Evolutionary conservation across 2,888 invertebrate species (phyloP).

Genomic region (Minunthozetes semirufus): DNA sequence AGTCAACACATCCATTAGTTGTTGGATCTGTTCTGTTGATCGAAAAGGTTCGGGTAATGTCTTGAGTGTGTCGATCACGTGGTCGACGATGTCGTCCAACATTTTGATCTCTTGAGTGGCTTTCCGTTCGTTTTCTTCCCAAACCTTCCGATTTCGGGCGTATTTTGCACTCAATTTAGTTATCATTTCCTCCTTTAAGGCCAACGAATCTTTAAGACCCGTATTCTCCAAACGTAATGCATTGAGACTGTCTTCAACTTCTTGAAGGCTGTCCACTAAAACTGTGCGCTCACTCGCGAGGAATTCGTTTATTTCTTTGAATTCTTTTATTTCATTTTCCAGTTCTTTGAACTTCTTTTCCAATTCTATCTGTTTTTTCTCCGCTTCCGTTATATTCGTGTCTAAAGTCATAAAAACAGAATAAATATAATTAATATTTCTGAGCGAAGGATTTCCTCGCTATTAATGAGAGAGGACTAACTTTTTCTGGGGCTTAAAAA

Average conservation of each 20-base stretch:
- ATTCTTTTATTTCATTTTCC: slow-evolving; percentile 36
- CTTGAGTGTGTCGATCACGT: slow-evolving; percentile 36
- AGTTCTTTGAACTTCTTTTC: slow-evolving; percentile 16
- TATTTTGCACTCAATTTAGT: slow-evolving; percentile 40
- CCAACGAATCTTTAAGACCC: slow-evolving; percentile 37
- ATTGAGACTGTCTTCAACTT: slow-evolving; percentile 37
- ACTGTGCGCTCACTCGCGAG: slow-evolving; percentile 39
- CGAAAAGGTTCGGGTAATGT: slow-evolving; percentile 13
- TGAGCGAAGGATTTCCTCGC: too few relatives aligned
- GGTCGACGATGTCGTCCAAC: slow-evolving; percentile 40
- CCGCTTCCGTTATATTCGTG: neutral
- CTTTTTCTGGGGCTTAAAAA: too few relatives aligned
- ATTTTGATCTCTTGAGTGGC: slow-evolving; percentile 40
- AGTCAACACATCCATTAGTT: neutral
- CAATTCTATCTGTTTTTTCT: neutral
- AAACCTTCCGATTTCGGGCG: slow-evolving; percentile 35
- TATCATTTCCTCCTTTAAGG: slow-evolving; percentile 38
- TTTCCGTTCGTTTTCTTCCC: slow-evolving; percentile 40
- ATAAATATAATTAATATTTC: neutral
- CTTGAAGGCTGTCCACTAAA: slow-evolving; percentile 40
- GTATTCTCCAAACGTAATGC: slow-evolving; percentile 36
- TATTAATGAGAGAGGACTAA: too few relatives aligned
- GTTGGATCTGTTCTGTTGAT: neutral
- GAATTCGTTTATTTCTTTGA: slow-evolving; percentile 40
- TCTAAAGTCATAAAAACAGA: neutral